phyloP scores from a whole-genome alignment of 2,888 invertebrate species.

The Ectemnius continuus region DNA sequence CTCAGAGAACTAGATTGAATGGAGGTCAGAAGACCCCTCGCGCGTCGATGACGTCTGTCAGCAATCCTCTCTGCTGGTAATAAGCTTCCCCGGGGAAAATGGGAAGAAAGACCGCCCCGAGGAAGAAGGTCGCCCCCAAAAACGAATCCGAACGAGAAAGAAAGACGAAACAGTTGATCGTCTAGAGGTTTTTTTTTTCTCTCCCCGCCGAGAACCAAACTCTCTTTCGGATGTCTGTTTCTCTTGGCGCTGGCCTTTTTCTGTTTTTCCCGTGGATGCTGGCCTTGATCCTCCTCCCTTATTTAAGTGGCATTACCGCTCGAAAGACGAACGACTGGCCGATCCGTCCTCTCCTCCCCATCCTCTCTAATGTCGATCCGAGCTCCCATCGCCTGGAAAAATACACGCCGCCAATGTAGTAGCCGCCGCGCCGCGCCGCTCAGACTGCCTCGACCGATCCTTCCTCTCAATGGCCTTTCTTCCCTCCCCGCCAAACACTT shows the following conservation, averaged over 20 bases:
- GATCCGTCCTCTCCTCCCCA: too few relatives aligned
- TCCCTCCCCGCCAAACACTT: not conserved
- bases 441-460: too few relatives aligned
- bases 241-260: not conserved
- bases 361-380: constrained; percentile 40
- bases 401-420: not conserved
- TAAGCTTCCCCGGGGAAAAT: constrained; percentile 10
- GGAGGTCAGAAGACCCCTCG: constrained; percentile 19
- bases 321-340: constrained; percentile 45
- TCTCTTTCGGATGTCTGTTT: too few relatives aligned
- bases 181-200: too few relatives aligned
- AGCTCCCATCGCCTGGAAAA: not conserved
- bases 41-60: constrained; percentile 16
- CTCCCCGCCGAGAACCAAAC: too few relatives aligned
- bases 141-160: constrained; percentile 9
- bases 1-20: constrained; percentile 20
- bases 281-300: constrained; percentile 49
- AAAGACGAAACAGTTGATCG: constrained; percentile 30
- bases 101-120: too few relatives aligned
- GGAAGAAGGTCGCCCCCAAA: constrained; percentile 8
- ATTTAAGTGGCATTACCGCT: constrained; percentile 48
- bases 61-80: constrained; percentile 27
- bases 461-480: too few relatives aligned
- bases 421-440: not conserved
- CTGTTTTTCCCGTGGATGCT: not conserved